Evolutionary conservation across 2,888 invertebrate species (phyloP).

Genomic region (Melinopterus prodromus): DNA sequence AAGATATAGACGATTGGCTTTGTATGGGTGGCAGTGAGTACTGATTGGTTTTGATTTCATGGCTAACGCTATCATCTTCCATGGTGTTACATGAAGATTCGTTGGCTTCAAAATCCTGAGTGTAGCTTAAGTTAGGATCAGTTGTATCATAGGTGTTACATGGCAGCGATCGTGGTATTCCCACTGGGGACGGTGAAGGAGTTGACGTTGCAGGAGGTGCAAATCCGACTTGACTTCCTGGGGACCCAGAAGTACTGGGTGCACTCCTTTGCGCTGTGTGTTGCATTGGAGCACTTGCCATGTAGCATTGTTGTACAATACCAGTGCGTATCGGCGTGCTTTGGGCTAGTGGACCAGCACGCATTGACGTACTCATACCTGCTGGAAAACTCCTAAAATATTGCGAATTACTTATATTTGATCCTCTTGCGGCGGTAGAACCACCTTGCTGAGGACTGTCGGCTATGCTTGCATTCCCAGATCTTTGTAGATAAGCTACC

Average conservation of each 20-base stretch:
- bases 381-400: background rate
- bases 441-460: too few species aligned
- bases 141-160: background rate
- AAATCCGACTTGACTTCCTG: background rate
- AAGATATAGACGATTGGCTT: constrained; percentile 23
- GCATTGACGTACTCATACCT: background rate
- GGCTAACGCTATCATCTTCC: background rate
- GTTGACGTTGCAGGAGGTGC: background rate
- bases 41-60: background rate
- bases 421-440: too few species aligned
- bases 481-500: background rate
- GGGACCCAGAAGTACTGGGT: background rate
- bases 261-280: background rate
- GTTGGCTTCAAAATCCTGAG: background rate
- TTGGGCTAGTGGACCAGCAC: background rate
- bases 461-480: background rate
- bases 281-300: too few species aligned
- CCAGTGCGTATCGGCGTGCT: background rate
- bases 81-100: background rate
- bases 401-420: background rate
- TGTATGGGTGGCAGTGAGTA: constrained; percentile 28
- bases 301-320: background rate
- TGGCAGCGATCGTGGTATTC: background rate
- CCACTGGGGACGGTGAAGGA: background rate
- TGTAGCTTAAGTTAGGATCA: background rate